These are phyloP conservation scores for Embidobia sp. DNA, from an alignment of 2,888 invertebrate species.

Conservation along the genomic window DNA sequence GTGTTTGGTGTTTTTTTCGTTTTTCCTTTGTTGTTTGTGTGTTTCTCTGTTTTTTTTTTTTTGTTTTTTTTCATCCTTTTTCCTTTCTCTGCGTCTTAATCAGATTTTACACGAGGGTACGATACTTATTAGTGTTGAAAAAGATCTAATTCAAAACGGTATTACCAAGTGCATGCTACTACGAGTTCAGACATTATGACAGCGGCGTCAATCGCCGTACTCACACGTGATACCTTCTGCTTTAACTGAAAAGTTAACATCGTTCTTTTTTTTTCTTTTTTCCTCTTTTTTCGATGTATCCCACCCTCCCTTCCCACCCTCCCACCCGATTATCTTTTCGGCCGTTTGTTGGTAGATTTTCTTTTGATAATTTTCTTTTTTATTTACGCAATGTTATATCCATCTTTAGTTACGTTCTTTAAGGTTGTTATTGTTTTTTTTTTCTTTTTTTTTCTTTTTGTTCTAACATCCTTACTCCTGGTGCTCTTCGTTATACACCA, in stretches of 20 bases:
- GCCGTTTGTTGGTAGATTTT: slow-evolving; percentile 35
- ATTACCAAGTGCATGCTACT: slow-evolving; percentile 64
- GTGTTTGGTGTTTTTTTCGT: no score
- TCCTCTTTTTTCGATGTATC: slow-evolving; percentile 49
- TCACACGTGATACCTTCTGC: slow-evolving; percentile 61
- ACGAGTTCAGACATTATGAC: slow-evolving; percentile 59
- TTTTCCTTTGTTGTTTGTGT: no score
- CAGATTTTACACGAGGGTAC: slow-evolving; percentile 72
- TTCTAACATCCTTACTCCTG: slow-evolving; percentile 50
- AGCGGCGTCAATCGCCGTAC: slow-evolving; percentile 25
- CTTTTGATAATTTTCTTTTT: slow-evolving; percentile 19
- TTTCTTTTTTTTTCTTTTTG: slow-evolving; percentile 26
- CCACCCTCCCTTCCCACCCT: slow-evolving; percentile 59
- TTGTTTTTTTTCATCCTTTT: slow-evolving; percentile 27
- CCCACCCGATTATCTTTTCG: slow-evolving; percentile 56
- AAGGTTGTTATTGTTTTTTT: slow-evolving; percentile 25
- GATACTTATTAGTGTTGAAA: slow-evolving; percentile 74
- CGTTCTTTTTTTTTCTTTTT: slow-evolving; percentile 29
- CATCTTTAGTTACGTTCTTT: slow-evolving; percentile 32
- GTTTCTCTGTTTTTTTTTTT: neutral
- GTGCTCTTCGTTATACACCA: slow-evolving; percentile 53
- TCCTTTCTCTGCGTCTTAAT: slow-evolving; percentile 60
- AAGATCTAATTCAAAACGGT: slow-evolving; percentile 64
- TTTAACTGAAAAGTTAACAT: slow-evolving; percentile 64
- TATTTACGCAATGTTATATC: slow-evolving; percentile 22